Percentiles rank a stretch among this genome's conserved stretches.
These are phyloP conservation scores for Acrobasis repandana DNA, from an alignment of 2,888 invertebrate genomes.

Conservation along the genomic window DNA sequence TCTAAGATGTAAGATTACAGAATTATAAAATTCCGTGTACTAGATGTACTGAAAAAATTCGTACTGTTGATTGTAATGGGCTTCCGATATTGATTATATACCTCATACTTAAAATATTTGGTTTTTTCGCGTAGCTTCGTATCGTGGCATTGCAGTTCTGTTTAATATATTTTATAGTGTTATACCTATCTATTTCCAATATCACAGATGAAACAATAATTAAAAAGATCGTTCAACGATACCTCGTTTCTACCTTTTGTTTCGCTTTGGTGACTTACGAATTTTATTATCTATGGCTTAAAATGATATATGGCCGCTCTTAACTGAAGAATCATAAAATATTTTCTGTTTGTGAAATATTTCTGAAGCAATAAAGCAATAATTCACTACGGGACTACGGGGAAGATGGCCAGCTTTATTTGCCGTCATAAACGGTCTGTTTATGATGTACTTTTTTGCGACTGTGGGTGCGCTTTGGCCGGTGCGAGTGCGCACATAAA, in stretches of 20 bases:
- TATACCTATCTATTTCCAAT: background rate
- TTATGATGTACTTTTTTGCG: slow-evolving; percentile 79
- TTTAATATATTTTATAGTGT: no score
- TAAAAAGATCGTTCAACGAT: slow-evolving; percentile 12
- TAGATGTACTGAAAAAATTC: no score
- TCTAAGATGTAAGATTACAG: no score
- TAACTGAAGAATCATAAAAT: slow-evolving; percentile 83
- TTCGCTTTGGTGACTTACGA: slow-evolving; percentile 76
- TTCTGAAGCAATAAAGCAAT: slow-evolving; percentile 83
- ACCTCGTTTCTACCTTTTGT: slow-evolving; percentile 61
- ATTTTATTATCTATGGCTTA: slow-evolving; percentile 83
- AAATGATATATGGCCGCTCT: slow-evolving; percentile 81
- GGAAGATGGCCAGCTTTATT: slow-evolving; percentile 80
- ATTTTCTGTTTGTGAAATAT: slow-evolving; percentile 83
- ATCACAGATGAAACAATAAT: slow-evolving; percentile 2
- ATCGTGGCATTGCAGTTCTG: no score
- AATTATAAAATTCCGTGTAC: no score
- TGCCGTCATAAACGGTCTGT: slow-evolving; percentile 80
- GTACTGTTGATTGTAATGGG: no score
- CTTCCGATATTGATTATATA: no score
- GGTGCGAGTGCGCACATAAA: slow-evolving; percentile 68
- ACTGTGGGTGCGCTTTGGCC: slow-evolving; percentile 39
- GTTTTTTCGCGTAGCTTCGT: no score
- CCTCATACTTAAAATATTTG: no score
- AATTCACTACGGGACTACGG: slow-evolving; percentile 81